Conservation (phyloP, 2,888 invertebrate genomes). For the Stenurella melanura region DNA sequence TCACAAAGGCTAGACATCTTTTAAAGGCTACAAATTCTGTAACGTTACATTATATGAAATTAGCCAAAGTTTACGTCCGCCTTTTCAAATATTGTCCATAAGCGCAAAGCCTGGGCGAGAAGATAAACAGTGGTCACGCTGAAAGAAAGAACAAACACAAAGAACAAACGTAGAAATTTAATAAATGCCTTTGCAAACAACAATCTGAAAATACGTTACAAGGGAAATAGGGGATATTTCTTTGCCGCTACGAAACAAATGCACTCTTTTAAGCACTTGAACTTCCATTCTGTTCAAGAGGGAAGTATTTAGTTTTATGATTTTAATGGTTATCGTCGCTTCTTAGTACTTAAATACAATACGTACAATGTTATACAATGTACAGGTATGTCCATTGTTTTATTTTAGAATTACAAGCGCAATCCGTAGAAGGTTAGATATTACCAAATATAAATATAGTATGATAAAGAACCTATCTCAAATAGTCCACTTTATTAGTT, state of each 20-base stretch:
- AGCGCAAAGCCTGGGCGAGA: constrained; percentile 16
- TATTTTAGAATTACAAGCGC: too few species aligned
- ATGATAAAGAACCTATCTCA: too few species aligned
- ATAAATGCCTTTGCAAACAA: constrained; percentile 57
- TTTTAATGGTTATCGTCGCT: constrained; percentile 33
- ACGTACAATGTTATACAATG: constrained; percentile 9
- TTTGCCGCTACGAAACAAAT: constrained; percentile 42
- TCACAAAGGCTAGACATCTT: background rate
- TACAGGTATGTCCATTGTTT: background rate
- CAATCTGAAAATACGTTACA: constrained; percentile 51
- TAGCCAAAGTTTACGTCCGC: background rate
- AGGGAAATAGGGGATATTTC: constrained; percentile 41
- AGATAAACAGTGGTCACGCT: constrained; percentile 45
- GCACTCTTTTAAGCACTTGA: constrained; percentile 41
- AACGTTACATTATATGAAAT: background rate
- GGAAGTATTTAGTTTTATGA: constrained; percentile 43
- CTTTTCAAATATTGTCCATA: constrained; percentile 12
- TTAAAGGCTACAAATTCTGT: background rate
- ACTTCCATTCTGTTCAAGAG: constrained; percentile 37
- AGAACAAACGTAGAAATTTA: constrained; percentile 56
- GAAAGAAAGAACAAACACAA: constrained; percentile 41
- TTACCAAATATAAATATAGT: too few species aligned
- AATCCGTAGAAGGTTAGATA: too few species aligned
- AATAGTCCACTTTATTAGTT: too few species aligned
- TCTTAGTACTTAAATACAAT: background rate